Evolutionary conservation across 2,888 invertebrate species (phyloP), one percentile per base, ranked within the genome.

Genomic region (Pseudolycoriella hygida): DNA sequence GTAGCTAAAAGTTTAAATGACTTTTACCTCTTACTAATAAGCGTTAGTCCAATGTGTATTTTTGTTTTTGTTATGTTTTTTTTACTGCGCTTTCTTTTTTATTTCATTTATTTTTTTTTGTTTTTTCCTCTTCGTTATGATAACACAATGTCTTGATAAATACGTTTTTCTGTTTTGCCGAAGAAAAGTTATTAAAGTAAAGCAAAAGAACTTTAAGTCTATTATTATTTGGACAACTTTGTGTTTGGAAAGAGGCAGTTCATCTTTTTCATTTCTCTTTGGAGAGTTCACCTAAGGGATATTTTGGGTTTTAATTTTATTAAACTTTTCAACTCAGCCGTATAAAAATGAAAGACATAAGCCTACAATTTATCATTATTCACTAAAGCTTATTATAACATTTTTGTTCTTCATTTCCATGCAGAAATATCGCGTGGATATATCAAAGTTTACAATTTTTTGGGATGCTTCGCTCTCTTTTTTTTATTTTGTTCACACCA

Each of bases 261-360:
- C 39, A 39, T 39, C 39, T 39, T 39, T 39, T 39, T 39, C 39
- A 17, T 17, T 17, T 39, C 17, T 39, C 14, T 39, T 39, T 11
- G 11, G 17, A 39, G 17, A 39, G 39, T 39, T 39, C 17, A 39
- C 39, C 39, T 39, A 15, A 39, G 39, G 39, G 39, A 39, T 39
- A 39, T 39, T 39, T 39, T 39, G 17, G 17, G 39, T 39, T 39
- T 39, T 39, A 39, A 39, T 39, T 39, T 39, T 39, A 39, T 39
- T 39, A 39, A 39, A 39, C 39, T 39, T 39, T 39, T 39, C 39
- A 39, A 39, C 39, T 39, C 17, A 17, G 14, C 39, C 39, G 17
- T 5, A 39, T 39, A 39, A 34, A 34, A 34, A 12, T 34, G 34
- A 34, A 34, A 34, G 34, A 34, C 34, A 34, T 34, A 34, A 34